Evolutionary conservation across 2,797 vertebrate species (phyloP).

Genomic region (Lacerta viridis): DNA sequence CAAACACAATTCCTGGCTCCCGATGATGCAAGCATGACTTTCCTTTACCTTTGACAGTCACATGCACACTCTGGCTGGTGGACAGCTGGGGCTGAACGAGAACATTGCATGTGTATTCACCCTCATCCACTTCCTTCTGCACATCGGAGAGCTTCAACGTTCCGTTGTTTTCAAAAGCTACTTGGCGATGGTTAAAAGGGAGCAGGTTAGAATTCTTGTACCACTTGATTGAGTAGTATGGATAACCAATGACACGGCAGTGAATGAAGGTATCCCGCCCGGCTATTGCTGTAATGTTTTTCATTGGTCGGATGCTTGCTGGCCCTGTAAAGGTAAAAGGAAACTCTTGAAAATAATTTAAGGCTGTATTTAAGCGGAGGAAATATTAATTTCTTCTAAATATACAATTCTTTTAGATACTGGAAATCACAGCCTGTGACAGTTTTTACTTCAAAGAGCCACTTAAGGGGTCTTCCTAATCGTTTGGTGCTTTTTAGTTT

Average conservation of each 20-base stretch:
- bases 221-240: conserved; percentile 99
- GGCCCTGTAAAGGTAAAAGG: conserved; percentile 86
- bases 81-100: conserved; percentile 96
- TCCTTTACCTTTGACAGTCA: conserved; percentile 92
- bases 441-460: conserved; percentile 58
- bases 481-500: conserved; percentile 64
- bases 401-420: conserved; percentile 16
- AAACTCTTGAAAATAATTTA: conserved; percentile 88
- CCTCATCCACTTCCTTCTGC: conserved; percentile 94
- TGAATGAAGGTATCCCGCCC: conserved; percentile 97
- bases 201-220: conserved; percentile 97
- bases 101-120: conserved; percentile 97
- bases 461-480: conserved; percentile 61
- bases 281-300: conserved; percentile 97
- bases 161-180: conserved; percentile 97
- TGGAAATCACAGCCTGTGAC: neutral
- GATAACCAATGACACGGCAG: conserved; percentile 98
- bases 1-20: neutral
- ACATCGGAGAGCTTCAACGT: conserved; percentile 96
- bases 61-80: conserved; percentile 95
- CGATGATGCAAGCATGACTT: neutral
- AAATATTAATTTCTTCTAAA: conserved; percentile 50
- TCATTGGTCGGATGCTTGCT: conserved; percentile 97
- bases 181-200: conserved; percentile 97
- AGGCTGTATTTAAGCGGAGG: conserved; percentile 40